Conservation (phyloP, 2,888 invertebrate species). For the Malacosoma neustria region DNA sequence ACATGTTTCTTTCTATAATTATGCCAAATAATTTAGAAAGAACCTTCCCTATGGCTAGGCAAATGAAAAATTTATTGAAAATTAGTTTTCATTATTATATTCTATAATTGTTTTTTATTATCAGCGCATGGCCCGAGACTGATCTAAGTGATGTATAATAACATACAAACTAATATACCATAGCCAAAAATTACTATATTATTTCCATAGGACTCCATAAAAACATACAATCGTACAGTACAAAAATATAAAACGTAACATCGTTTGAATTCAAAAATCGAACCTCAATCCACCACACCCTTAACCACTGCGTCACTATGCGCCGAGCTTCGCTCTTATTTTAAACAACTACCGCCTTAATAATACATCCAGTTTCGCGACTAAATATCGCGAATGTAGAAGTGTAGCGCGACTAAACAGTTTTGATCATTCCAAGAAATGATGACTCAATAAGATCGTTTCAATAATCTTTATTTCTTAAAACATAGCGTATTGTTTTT, state of each 20-base stretch:
- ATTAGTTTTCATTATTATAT: too few relatives aligned
- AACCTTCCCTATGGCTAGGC: too few relatives aligned
- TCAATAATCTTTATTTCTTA: neutral
- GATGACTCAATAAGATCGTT: conserved; percentile 1
- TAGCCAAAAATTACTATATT: too few relatives aligned
- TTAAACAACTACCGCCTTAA: conserved; percentile 73
- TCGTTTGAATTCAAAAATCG: conserved; percentile 24
- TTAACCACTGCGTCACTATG: conserved; percentile 21
- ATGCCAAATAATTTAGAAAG: too few relatives aligned
- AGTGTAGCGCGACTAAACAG: conserved; percentile 24
- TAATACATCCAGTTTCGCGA: conserved; percentile 75
- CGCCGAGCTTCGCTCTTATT: conserved; percentile 53
- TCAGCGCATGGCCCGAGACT: too few relatives aligned
- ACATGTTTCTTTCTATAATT: too few relatives aligned
- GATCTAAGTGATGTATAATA: too few relatives aligned
- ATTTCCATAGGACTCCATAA: too few relatives aligned
- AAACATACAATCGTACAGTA: too few relatives aligned
- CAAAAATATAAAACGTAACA: neutral
- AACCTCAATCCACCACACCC: conserved; percentile 21
- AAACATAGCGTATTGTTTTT: conserved; percentile 5
- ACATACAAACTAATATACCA: too few relatives aligned
- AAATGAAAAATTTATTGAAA: too few relatives aligned
- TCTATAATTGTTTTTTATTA: too few relatives aligned
- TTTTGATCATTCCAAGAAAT: conserved; percentile 40
- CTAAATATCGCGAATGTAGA: conserved; percentile 74